These are phyloP conservation scores for Junonia oenone DNA, from an alignment of 2,888 invertebrate genomes.

Conservation along the genomic window DNA sequence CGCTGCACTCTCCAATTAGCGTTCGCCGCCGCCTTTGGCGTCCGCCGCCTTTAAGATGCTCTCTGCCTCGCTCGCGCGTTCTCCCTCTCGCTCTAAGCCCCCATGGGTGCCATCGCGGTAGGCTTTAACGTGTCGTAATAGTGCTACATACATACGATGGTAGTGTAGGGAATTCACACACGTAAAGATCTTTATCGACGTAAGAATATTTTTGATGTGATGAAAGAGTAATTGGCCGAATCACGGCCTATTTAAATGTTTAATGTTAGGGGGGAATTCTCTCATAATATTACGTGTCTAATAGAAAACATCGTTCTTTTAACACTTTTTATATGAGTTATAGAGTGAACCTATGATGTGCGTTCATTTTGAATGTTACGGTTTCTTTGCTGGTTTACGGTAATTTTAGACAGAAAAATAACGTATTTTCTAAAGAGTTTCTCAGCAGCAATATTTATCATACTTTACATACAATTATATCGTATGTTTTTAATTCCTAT, in stretches of 20 bases:
- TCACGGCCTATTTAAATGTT: constrained; percentile 19
- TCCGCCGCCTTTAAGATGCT: constrained; percentile 62
- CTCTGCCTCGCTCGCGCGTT: constrained; percentile 41
- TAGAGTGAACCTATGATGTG: no score
- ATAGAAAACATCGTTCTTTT: neutral
- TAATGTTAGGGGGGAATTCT: constrained; percentile 2
- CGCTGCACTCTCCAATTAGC: constrained; percentile 74
- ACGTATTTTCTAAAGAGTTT: no score
- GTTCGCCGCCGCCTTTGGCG: constrained; percentile 74
- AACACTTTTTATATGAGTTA: no score
- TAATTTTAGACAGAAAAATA: no score
- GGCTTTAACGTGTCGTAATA: constrained; percentile 19
- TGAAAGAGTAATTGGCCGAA: constrained; percentile 24
- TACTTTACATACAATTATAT: no score
- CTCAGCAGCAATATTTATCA: no score
- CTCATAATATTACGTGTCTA: neutral
- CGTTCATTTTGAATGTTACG: no score
- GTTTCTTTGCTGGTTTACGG: no score
- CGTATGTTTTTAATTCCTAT: no score
- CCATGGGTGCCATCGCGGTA: constrained; percentile 28
- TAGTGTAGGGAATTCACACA: constrained; percentile 21
- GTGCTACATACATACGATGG: constrained; percentile 17
- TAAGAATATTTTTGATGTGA: constrained; percentile 18
- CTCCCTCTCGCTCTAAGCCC: constrained; percentile 28
- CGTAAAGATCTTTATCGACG: constrained; percentile 26